Evolutionary conservation across 1,140 invertebrate genomes (phyloP).

Genomic region (Tenebrio molitor): DNA sequence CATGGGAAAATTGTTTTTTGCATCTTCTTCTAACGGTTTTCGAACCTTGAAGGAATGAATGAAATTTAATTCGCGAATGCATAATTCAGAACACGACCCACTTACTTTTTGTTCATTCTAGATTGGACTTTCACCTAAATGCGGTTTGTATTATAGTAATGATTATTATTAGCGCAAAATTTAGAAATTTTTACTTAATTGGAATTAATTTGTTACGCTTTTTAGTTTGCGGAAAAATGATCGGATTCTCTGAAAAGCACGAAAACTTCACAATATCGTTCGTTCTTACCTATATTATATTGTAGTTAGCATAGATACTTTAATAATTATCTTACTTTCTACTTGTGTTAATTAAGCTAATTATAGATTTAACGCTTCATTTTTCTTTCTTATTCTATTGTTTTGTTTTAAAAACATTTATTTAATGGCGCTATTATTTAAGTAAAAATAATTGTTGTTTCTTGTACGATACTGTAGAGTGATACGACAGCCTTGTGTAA

Average conservation of each 20-base stretch:
- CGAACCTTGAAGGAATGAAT: constrained; percentile 14
- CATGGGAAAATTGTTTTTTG: constrained; percentile 27
- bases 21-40: constrained; percentile 1
- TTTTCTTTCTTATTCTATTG: constrained; percentile 16
- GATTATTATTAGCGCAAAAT: constrained; percentile 17
- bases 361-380: constrained; percentile 36
- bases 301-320: constrained; percentile 8
- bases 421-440: not conserved
- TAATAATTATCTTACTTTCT: constrained; percentile 25
- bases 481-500: constrained; percentile 23
- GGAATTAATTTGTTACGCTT: constrained; percentile 37
- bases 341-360: constrained; percentile 30
- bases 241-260: constrained; percentile 15
- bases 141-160: constrained; percentile 28
- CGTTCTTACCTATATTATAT: not conserved
- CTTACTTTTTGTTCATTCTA: constrained; percentile 29
- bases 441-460: constrained; percentile 4
- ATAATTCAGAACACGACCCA: constrained; percentile 25
- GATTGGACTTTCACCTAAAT: constrained; percentile 29
- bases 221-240: constrained; percentile 21
- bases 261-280: constrained; percentile 1
- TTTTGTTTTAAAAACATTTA: constrained; percentile 35
- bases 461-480: not conserved
- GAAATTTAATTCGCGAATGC: constrained; percentile 3
- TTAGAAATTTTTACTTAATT: constrained; percentile 36